phyloP scores from a whole-genome alignment of 2,113 vertebrate genomes.

The Fulica atra region DNA sequence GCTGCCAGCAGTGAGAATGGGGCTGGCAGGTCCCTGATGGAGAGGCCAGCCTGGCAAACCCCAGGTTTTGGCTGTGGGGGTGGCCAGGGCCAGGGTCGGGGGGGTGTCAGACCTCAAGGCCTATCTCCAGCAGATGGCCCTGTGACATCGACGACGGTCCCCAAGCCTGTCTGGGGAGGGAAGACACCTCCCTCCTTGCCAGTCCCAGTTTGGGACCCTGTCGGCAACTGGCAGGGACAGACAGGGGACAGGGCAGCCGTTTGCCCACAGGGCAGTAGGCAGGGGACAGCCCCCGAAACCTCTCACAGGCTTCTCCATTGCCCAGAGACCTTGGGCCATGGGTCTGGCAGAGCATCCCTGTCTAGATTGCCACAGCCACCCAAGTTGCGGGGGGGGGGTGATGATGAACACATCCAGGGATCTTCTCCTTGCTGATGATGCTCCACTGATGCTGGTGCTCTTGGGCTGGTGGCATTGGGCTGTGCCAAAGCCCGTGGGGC shows the following conservation, averaged over 20 bases:
- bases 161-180: background rate
- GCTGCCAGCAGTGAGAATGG: background rate
- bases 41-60: accelerated
- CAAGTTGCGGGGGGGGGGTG: background rate
- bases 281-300: background rate
- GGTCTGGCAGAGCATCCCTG: background rate
- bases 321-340: background rate
- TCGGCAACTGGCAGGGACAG: too few relatives aligned
- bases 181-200: background rate
- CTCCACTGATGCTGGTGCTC: background rate
- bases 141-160: slow-evolving; percentile 12
- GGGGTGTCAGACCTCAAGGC: background rate
- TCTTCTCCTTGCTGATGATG: background rate
- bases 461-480: background rate
- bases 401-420: background rate
- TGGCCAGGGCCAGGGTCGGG: accelerated
- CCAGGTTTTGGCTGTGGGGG: background rate
- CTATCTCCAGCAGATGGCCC: slow-evolving; percentile 59
- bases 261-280: background rate
- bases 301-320: background rate
- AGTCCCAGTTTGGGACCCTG: too few relatives aligned
- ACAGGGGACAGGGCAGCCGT: background rate
- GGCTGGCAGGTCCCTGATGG: background rate
- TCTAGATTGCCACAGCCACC: accelerated
- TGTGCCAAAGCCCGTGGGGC: background rate